Percentiles rank a stretch among this genome's conserved stretches.
Evolutionary conservation across 2,797 vertebrate species (phyloP).

Genomic region (Enteromius treurensis): DNA sequence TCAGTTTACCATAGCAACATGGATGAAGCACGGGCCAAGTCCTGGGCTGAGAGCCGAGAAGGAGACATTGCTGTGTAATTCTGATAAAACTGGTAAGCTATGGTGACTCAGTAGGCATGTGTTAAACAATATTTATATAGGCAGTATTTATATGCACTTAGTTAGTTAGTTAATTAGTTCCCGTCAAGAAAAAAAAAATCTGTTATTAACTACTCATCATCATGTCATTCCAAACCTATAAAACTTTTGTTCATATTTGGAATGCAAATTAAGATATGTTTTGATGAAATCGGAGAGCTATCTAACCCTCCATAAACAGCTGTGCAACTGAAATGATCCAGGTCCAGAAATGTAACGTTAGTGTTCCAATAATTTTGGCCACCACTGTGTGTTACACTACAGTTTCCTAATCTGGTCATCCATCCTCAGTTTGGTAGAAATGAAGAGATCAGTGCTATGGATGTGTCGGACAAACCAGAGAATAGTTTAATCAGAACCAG

Average conservation of each 20-base stretch:
- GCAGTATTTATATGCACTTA: neutral
- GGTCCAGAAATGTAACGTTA: too few species aligned
- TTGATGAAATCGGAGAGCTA: too few species aligned
- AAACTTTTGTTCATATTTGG: too few species aligned
- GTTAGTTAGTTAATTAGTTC: too few species aligned
- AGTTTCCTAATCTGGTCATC: neutral
- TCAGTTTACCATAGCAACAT: constrained; percentile 93
- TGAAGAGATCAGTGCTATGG: neutral
- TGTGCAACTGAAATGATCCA: too few species aligned
- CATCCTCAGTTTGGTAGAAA: neutral
- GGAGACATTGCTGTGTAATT: constrained; percentile 96
- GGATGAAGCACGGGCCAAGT: constrained; percentile 97
- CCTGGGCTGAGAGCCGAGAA: constrained; percentile 91
- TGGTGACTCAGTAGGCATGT: neutral
- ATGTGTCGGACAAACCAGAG: neutral
- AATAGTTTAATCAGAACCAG: constrained; percentile 2
- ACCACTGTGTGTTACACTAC: neutral
- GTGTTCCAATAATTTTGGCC: too few species aligned
- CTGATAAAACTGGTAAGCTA: constrained; percentile 91
- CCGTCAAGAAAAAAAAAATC: too few species aligned
- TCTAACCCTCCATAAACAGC: too few species aligned
- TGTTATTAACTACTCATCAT: too few species aligned
- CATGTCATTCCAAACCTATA: too few species aligned
- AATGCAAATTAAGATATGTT: too few species aligned
- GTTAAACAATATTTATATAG: neutral